These are phyloP conservation scores for Burhinus bistriatus DNA, from an alignment of 2,113 vertebrate genomes.

Conservation along the genomic window DNA sequence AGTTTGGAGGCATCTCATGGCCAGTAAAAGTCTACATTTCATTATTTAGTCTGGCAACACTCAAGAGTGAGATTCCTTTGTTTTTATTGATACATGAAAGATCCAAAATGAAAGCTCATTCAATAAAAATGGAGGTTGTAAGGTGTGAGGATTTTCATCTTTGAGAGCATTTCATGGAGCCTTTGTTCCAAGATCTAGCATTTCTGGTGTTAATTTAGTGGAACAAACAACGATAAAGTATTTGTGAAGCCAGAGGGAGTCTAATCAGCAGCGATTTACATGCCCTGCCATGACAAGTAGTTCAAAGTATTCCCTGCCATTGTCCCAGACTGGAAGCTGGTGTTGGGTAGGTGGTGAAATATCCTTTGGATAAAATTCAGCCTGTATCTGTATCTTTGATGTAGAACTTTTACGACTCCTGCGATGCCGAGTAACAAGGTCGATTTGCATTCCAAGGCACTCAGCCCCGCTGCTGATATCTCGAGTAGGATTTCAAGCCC, in stretches of 20 bases:
- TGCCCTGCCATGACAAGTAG: background rate
- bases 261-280: background rate
- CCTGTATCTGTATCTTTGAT: slow-evolving; percentile 48
- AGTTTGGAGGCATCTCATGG: background rate
- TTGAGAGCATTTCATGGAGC: background rate
- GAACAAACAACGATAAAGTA: slow-evolving; percentile 24
- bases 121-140: background rate
- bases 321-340: slow-evolving; percentile 1
- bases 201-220: slow-evolving; percentile 37
- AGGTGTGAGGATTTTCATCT: background rate
- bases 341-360: slow-evolving; percentile 21
- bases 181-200: background rate
- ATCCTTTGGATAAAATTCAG: slow-evolving; percentile 45
- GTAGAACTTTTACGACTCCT: slow-evolving; percentile 51
- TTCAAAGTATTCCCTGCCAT: slow-evolving; percentile 33
- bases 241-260: slow-evolving; percentile 22
- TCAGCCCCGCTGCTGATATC: slow-evolving; percentile 64
- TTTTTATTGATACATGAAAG: background rate
- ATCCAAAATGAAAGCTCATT: background rate
- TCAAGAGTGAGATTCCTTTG: background rate
- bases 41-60: background rate
- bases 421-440: slow-evolving; percentile 46
- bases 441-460: slow-evolving; percentile 61
- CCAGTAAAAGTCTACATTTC: background rate
- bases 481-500: slow-evolving; percentile 64